Percentiles rank a stretch among this genome's conserved stretches.
These are phyloP conservation scores for Megathymus violae DNA, from an alignment of 1,140 invertebrate species.

Conservation along the genomic window DNA sequence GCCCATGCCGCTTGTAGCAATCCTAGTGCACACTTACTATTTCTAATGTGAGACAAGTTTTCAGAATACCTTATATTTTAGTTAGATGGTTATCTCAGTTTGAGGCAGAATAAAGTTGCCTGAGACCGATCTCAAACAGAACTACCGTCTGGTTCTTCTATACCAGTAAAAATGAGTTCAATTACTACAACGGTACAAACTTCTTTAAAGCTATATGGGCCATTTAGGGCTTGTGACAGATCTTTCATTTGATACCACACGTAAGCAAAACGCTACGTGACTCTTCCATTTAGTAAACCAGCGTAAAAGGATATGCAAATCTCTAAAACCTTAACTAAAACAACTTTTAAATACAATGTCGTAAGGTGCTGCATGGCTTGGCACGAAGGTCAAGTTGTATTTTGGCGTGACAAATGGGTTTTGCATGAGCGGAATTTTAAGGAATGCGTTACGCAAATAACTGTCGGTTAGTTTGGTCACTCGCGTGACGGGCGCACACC, in stretches of 20 bases:
- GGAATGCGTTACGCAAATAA: slow-evolving; percentile 40
- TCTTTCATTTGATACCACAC: slow-evolving; percentile 34
- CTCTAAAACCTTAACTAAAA: slow-evolving; percentile 5
- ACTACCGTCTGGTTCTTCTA: too few species aligned
- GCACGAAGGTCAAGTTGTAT: not conserved
- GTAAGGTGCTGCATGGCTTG: not conserved
- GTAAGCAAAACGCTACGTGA: slow-evolving; percentile 41
- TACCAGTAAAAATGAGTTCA: too few species aligned
- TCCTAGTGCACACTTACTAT: too few species aligned
- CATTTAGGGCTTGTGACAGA: slow-evolving; percentile 20
- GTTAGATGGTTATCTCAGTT: too few species aligned
- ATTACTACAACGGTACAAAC: not conserved
- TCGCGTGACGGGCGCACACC: slow-evolving; percentile 13
- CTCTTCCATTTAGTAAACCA: slow-evolving; percentile 17
- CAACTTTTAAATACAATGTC: not conserved
- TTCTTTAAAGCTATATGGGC: slow-evolving; percentile 5
- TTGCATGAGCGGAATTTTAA: slow-evolving; percentile 36
- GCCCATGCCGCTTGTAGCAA: too few species aligned
- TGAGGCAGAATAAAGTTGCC: too few species aligned
- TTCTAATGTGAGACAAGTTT: too few species aligned
- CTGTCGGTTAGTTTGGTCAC: slow-evolving; percentile 20
- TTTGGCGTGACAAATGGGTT: slow-evolving; percentile 37
- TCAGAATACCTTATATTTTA: too few species aligned
- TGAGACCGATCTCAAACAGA: too few species aligned
- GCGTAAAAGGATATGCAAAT: not conserved